Base-by-base conservation (phyloP, 2,797 vertebrate genomes). In the Okamejei kenojei region DNA sequence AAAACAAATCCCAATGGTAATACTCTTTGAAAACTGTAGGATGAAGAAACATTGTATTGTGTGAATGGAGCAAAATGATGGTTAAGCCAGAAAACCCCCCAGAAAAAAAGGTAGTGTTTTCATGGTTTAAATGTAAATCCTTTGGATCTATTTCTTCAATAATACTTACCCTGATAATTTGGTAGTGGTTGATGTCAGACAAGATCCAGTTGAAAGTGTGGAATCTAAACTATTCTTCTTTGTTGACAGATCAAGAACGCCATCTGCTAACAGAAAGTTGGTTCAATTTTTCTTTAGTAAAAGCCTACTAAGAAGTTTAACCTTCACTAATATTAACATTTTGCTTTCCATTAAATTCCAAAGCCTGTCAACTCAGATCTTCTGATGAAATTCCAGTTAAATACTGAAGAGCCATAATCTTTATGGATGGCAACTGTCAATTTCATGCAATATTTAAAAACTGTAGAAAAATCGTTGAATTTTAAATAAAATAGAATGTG, bases 241-340 rank as follows among this genome's bases (percentile, higher is more conserved):
- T 94, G 93, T 93, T 61, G 99, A 99, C 95, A 99, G 99, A 97
- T 99, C 99, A 94, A 99, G 97, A 95, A 98, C 98, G 94, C 97
- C 98, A 96, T 98, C 99, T 97, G 96, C 96, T 97, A 95, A 95
- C 94, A 96, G 94, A 96, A 93, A 91, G 38, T 29, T 92, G 35
- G 71, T 74, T 92, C 73, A 92, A 92, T 74, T 45, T 73, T 92
- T 58, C 26, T 19, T 32, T 8, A 68, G 32, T 17, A 65, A 65
- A 90, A 92, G 35, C 38, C 35, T 54, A 74, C 54, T 17, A 35
- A 76, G 45, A 11, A 11, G 73, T 74, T 17, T 91, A 65, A 91
- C 9, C 8, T 91, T 91, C 21, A 81, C 26, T 29, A 91, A 94
- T 94, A 94, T 94, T n/a, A 94, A 79, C n/a, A 71, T 93, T 65